Percentiles rank a stretch among this genome's conserved stretches.
phyloP scores from a whole-genome alignment of 1,140 invertebrate genomes.

The Drosophila truncata region DNA sequence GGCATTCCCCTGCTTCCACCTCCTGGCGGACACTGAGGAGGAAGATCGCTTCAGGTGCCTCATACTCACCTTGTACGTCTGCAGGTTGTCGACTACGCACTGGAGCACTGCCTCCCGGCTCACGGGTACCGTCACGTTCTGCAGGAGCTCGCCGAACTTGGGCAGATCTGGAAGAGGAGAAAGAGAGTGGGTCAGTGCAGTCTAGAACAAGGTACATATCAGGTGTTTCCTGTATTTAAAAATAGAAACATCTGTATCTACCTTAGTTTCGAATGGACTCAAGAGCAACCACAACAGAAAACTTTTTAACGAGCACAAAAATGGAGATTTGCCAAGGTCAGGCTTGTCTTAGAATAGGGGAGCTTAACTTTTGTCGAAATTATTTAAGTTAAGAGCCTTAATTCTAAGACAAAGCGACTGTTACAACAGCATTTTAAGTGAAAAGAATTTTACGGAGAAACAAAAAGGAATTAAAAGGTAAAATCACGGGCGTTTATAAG shows the following conservation, averaged over 20 bases:
- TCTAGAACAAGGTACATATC: constrained; percentile 74
- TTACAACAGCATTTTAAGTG: neutral
- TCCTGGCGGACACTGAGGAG: neutral
- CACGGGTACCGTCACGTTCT: constrained; percentile 90
- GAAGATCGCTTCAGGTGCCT: neutral
- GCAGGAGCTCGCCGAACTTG: constrained; percentile 90
- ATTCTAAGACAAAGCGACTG: constrained; percentile 66
- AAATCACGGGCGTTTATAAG: no score
- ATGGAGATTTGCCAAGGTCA: constrained; percentile 8
- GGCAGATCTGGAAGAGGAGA: constrained; percentile 88
- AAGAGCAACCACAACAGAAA: neutral
- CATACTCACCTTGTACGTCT: constrained; percentile 89
- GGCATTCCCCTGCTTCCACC: neutral
- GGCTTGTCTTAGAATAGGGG: constrained; percentile 74
- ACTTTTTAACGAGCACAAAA: neutral
- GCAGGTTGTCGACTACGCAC: constrained; percentile 91
- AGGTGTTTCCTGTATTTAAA: constrained; percentile 53
- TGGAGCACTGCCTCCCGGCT: constrained; percentile 90
- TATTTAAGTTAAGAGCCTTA: constrained; percentile 66
- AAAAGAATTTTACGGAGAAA: neutral
- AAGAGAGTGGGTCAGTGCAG: neutral
- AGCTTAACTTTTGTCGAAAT: constrained; percentile 58
- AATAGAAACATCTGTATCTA: constrained; percentile 71
- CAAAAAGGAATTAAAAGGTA: rapidly evolving
- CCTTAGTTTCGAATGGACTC: constrained; percentile 63